Conservation (phyloP, 2,113 vertebrate genomes). For the Trogon surrucura region DNA sequence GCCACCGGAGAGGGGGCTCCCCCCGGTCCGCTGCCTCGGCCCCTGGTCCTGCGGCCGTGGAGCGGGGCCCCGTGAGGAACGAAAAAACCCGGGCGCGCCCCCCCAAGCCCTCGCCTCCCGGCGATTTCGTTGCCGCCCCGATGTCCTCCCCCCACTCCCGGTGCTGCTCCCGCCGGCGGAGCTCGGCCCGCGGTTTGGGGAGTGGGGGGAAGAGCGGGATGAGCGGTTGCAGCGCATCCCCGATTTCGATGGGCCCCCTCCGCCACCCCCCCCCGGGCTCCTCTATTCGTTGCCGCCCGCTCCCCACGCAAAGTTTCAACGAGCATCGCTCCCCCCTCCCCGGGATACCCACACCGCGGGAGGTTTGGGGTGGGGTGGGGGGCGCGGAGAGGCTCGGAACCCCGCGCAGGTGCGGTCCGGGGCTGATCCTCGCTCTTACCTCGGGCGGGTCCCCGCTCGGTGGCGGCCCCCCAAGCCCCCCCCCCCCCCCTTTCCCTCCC, state of each 20-base stretch:
- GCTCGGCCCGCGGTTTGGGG: not conserved
- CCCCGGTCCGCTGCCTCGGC: not conserved
- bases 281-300: not conserved
- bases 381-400: not conserved
- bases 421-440: not conserved
- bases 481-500: no score
- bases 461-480: not conserved
- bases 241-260: slow-evolving; percentile 2
- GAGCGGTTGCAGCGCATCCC: not conserved
- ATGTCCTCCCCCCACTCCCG: not conserved
- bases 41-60: not conserved
- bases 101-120: not conserved
- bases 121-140: slow-evolving; percentile 31
- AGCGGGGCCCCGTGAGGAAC: not conserved
- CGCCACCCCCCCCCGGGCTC: not conserved
- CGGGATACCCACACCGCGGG: not conserved
- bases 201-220: no score
- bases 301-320: not conserved
- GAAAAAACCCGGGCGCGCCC: not conserved
- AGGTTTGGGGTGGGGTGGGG: no score
- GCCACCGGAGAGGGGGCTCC: not conserved
- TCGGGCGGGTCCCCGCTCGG: slow-evolving; percentile 67
- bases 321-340: not conserved
- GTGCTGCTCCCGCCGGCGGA: not conserved
- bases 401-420: not conserved